Conservation (phyloP, 30 jellyfish, hydroid and myxozoan genomes). For the Phacellophora camtschatica region DNA sequence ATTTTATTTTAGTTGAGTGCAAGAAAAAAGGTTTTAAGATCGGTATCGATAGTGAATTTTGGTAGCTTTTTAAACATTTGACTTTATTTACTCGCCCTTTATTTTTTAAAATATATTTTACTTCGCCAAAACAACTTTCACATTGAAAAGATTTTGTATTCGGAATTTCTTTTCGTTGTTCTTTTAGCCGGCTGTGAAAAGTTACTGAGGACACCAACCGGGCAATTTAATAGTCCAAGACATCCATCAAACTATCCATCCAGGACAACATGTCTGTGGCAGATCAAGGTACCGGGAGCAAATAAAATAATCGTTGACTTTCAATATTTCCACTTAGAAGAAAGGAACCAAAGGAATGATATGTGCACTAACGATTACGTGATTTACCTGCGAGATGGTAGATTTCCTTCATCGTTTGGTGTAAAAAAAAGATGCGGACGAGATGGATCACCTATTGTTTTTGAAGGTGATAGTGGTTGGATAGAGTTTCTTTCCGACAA, state of each 20-base stretch:
- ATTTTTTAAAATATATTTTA: too few species aligned
- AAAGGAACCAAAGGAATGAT: neutral
- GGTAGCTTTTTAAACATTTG: too few species aligned
- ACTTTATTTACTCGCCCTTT: too few species aligned
- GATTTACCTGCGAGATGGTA: constrained; percentile 57
- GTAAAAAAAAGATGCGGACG: constrained; percentile 76
- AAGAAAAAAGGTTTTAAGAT: too few species aligned
- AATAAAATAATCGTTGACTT: constrained; percentile 43
- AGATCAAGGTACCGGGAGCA: constrained; percentile 62
- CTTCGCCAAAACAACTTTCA: too few species aligned
- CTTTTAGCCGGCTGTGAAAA: constrained; percentile 78
- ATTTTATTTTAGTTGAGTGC: too few species aligned
- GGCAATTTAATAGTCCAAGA: constrained; percentile 61
- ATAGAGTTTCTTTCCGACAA: constrained; percentile 75
- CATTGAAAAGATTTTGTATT: too few species aligned
- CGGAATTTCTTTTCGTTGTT: too few species aligned
- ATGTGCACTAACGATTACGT: constrained; percentile 69
- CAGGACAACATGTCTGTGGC: constrained; percentile 69
- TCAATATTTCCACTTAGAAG: constrained; percentile 60
- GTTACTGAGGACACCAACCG: constrained; percentile 29
- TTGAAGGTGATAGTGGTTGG: constrained; percentile 86
- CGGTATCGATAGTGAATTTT: too few species aligned
- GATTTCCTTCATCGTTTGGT: constrained; percentile 69
- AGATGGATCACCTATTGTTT: constrained; percentile 35
- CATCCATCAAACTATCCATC: constrained; percentile 61